Evolutionary conservation across 2,113 vertebrate species (phyloP), one percentile per base, ranked within the genome.

Genomic region (Mionectes macconnelli): DNA sequence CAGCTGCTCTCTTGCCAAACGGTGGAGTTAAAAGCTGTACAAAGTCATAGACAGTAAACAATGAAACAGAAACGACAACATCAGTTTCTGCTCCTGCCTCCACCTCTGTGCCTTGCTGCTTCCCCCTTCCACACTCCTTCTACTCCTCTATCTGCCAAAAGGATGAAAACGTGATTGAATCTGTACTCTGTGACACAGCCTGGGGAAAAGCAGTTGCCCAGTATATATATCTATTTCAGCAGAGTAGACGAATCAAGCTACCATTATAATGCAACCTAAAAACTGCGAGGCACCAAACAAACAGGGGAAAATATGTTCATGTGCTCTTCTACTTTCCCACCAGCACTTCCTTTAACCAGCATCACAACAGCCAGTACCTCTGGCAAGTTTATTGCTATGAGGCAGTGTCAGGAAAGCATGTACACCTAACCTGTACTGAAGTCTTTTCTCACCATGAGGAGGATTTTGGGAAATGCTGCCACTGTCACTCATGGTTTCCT

Each of bases 21-120:
- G 8, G 80, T 53, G 56, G 60, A 97, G 95, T 97, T 96, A 95
- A 96, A 97, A 96, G 96, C 94, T 90, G 83, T 90, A 94, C 68
- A 89, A 93, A 96, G 86, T 93, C 93, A 93, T 30, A 90, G 90
- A 90, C 73, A 81, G 92, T 82, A 95, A 96, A 95, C 94, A 95
- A 81, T 82, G 88, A 93, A 94, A 96, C 76, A 95, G 91, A 94
- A 96, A 90, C 28, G 27, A 91, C 76, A 90, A 75, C 83, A 93
- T 81, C 79, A 91, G 89, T 63, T 93, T 89, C 74, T 90, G 49
- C 84, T 63, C 47, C 90, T 84, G 85, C 85, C 88, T 95, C 85
- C 67, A 87, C 93, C 90, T 67, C 60, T 91, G 77, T 42, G 63
- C 73, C 67, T 84, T 55, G 50, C 52, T 86, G 57, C 66, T 45